Evolutionary conservation across 2,797 vertebrate species (phyloP).

Genomic region (Poecilia velifera): DNA sequence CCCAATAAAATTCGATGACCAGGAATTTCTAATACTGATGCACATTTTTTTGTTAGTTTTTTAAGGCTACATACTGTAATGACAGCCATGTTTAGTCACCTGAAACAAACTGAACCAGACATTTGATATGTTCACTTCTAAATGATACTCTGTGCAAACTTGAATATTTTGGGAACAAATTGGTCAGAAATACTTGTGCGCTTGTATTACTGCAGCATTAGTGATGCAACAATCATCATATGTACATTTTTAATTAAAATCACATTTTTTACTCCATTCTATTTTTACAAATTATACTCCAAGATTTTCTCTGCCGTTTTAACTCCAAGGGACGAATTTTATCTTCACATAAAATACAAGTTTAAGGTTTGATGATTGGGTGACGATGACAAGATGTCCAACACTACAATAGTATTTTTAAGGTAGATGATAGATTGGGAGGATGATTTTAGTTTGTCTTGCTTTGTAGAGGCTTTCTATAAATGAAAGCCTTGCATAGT

Average conservation of each 20-base stretch:
- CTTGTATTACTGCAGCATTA: neutral
- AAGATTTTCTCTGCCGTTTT: neutral
- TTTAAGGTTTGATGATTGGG: neutral
- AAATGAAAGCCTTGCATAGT: neutral
- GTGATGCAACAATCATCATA: neutral
- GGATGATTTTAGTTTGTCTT: neutral
- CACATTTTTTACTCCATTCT: neutral
- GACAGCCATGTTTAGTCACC: neutral
- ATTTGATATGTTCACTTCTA: neutral
- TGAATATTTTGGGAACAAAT: neutral
- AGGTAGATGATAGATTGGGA: neutral
- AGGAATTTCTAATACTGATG: neutral
- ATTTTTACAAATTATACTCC: neutral
- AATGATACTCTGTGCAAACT: neutral
- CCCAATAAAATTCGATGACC: neutral
- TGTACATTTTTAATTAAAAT: neutral
- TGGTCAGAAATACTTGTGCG: neutral
- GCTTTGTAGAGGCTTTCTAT: neutral
- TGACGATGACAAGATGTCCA: neutral
- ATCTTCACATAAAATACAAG: neutral
- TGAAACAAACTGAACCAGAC: neutral
- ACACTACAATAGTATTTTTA: neutral
- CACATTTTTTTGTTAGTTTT: neutral
- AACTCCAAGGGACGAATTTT: neutral
- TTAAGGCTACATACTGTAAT: neutral